Evolutionary conservation across 2,888 invertebrate species (phyloP).

Genomic region (Mimachlamys varia): DNA sequence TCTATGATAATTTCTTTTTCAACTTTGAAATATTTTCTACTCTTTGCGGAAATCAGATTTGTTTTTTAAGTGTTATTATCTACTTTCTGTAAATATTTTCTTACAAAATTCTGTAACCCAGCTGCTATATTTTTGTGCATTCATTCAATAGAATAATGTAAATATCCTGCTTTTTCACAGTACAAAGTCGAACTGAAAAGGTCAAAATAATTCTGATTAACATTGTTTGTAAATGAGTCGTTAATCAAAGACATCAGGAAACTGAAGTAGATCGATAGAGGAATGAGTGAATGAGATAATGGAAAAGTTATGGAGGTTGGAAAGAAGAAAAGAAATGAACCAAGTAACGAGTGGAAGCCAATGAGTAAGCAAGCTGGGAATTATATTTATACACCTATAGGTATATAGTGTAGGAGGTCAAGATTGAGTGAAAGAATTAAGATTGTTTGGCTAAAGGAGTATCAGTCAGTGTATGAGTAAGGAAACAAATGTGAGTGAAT

Average conservation of each 20-base stretch:
- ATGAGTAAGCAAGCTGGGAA: too few relatives aligned
- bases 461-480: too few relatives aligned
- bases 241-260: not conserved
- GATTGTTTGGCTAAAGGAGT: too few relatives aligned
- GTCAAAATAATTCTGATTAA: not conserved
- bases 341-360: too few relatives aligned
- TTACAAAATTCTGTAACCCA: not conserved
- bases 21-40: not conserved
- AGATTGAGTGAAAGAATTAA: too few relatives aligned
- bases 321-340: too few relatives aligned
- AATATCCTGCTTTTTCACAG: not conserved
- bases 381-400: too few relatives aligned
- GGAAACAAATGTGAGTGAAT: too few relatives aligned
- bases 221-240: not conserved
- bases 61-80: not conserved
- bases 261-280: not conserved
- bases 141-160: not conserved
- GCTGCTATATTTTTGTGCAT: not conserved
- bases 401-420: too few relatives aligned
- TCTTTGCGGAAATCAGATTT: not conserved
- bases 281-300: too few relatives aligned
- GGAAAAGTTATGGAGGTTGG: too few relatives aligned
- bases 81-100: not conserved
- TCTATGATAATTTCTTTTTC: not conserved
- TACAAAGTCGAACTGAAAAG: slow-evolving; percentile 4